phyloP scores from a whole-genome alignment of 2,888 invertebrate genomes.

The Anarsia innoxiella region DNA sequence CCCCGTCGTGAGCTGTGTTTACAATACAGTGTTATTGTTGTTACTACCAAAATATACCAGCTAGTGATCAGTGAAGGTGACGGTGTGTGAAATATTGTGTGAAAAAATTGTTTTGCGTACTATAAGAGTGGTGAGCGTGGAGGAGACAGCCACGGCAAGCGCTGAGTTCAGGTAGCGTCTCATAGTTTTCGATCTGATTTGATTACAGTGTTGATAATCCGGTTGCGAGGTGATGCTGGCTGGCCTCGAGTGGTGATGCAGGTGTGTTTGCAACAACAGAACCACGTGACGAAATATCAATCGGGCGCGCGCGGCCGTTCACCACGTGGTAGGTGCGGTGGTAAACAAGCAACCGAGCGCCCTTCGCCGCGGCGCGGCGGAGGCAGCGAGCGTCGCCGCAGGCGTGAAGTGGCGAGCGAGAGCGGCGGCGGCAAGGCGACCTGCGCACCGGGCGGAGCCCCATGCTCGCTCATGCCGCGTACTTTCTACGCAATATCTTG shows the following conservation, averaged over 20 bases:
- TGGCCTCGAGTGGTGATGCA: conserved; percentile 29
- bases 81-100: conserved; percentile 31
- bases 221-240: conserved; percentile 27
- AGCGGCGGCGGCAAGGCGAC: no score
- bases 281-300: conserved; percentile 58
- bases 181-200: conserved; percentile 58
- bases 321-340: conserved; percentile 58
- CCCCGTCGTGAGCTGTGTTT: conserved; percentile 60
- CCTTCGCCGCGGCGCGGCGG: conserved; percentile 27
- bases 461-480: no score
- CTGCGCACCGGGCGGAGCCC: background rate
- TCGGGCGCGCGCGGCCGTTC: conserved; percentile 29
- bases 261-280: conserved; percentile 38
- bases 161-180: conserved; percentile 67
- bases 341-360: conserved; percentile 59
- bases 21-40: conserved; percentile 61
- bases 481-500: background rate
- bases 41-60: conserved; percentile 38
- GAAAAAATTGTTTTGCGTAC: conserved; percentile 26
- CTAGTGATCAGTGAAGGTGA: conserved; percentile 51
- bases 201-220: conserved; percentile 45
- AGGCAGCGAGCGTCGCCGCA: background rate
- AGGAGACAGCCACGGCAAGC: conserved; percentile 58
- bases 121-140: conserved; percentile 42
- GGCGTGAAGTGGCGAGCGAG: no score